Percentiles rank a stretch among this genome's conserved stretches.
Conservation (phyloP, 2,888 invertebrate genomes). For the Falcaria lacertinaria region DNA sequence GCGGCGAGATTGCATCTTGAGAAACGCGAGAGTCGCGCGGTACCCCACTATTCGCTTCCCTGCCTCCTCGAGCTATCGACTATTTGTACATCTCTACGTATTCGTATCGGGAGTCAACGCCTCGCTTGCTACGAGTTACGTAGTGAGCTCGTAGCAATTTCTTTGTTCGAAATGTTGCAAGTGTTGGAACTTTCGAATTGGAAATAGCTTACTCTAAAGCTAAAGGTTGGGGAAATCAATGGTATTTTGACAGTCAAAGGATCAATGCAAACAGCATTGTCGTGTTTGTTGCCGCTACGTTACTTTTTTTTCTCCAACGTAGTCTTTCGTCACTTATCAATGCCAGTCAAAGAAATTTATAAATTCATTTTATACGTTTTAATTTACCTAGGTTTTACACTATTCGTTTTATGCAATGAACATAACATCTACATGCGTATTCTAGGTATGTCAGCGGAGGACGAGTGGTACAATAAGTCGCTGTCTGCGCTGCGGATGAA, state of each 20-base stretch:
- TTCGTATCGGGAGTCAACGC: conserved; percentile 8
- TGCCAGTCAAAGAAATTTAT: no score
- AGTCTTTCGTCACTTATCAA: no score
- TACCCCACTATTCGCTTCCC: conserved; percentile 71
- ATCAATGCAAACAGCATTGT: no score
- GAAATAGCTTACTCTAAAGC: no score
- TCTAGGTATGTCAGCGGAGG: conserved; percentile 94
- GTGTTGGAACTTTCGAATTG: no score
- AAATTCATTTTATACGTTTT: no score
- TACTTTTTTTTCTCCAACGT: no score
- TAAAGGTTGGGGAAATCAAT: no score
- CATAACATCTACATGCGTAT: background rate
- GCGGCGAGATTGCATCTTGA: conserved; percentile 80
- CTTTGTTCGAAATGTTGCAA: conserved; percentile 15
- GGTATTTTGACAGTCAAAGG: no score
- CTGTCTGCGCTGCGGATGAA: conserved; percentile 98
- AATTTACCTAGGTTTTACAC: no score
- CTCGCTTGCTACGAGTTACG: conserved; percentile 23
- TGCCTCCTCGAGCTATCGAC: conserved; percentile 29
- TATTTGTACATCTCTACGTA: conserved; percentile 23
- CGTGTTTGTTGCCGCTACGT: no score
- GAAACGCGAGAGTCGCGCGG: conserved; percentile 75
- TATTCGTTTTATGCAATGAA: no score
- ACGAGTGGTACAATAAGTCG: conserved; percentile 99
- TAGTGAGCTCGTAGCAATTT: conserved; percentile 16